A percentile compares a stretch with the other conserved stretches of the same genome.
These are phyloP conservation scores for Syrrhaptes paradoxus DNA, from an alignment of 2,113 vertebrate genomes.

Conservation along the genomic window DNA sequence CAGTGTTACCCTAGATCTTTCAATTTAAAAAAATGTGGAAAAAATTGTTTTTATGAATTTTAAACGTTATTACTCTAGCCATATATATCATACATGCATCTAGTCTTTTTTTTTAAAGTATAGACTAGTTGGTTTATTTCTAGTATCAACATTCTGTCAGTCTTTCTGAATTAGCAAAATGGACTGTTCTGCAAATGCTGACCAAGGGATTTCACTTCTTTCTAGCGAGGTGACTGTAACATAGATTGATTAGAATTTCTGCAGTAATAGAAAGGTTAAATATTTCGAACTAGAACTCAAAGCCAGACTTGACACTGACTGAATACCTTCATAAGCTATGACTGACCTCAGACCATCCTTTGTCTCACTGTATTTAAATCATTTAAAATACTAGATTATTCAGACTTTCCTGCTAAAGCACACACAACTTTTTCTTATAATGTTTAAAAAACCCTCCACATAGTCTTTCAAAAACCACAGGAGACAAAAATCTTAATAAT, in stretches of 20 bases:
- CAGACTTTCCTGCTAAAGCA: background rate
- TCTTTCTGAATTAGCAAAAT: slow-evolving; percentile 14
- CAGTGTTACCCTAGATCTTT: background rate
- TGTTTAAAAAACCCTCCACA: background rate
- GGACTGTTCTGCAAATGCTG: slow-evolving; percentile 29
- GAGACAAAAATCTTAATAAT: background rate
- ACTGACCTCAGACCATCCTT: slow-evolving; percentile 15
- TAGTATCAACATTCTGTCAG: background rate
- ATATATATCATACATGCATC: background rate
- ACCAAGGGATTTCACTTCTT: slow-evolving; percentile 35
- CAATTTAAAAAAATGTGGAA: background rate
- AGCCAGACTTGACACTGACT: slow-evolving; percentile 43
- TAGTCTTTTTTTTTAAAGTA: background rate
- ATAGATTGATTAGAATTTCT: slow-evolving; percentile 39
- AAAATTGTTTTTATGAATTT: background rate
- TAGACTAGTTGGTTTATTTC: background rate
- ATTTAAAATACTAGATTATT: background rate
- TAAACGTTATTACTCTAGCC: background rate
- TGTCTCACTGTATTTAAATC: background rate
- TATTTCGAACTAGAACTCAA: slow-evolving; percentile 14
- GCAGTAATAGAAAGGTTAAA: slow-evolving; percentile 63
- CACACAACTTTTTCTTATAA: background rate
- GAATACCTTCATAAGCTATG: slow-evolving; percentile 30
- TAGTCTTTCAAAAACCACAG: background rate
- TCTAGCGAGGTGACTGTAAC: slow-evolving; percentile 45